Conservation (phyloP, 1,140 invertebrate genomes). For the Portunus trituberculatus region DNA sequence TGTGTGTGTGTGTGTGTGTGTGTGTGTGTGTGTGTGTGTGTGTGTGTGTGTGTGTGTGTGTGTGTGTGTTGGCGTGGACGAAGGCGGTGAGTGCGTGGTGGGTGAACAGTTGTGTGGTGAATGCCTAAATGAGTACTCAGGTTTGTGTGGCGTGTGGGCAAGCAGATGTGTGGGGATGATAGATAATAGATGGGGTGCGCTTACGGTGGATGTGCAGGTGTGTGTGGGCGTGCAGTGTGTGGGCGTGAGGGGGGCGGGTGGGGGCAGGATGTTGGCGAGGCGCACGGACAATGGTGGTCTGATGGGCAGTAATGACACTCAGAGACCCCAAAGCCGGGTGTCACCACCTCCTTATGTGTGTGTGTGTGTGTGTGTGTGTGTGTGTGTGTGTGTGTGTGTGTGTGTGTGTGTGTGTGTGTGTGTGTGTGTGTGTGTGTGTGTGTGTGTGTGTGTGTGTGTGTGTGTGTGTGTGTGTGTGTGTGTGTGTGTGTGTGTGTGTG, state of each 20-base stretch:
- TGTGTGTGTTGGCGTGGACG: too few relatives aligned
- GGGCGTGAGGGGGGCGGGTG: not conserved
- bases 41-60: too few relatives aligned
- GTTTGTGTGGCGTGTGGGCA: not conserved
- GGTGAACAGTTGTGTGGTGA: too few relatives aligned
- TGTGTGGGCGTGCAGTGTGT: not conserved
- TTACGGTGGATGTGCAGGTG: too few relatives aligned
- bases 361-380: slow-evolving; percentile 1
- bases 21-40: too few relatives aligned
- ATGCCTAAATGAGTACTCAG: too few relatives aligned
- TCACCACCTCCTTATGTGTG: not conserved
- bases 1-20: too few relatives aligned
- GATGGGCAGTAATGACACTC: slow-evolving; percentile 9
- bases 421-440: not conserved
- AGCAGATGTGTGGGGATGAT: not conserved
- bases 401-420: slow-evolving; percentile 15
- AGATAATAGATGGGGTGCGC: too few relatives aligned
- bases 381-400: not conserved
- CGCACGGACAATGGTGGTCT: not conserved
- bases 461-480: not conserved
- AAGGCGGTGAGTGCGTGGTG: too few relatives aligned
- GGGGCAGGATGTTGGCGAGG: not conserved
- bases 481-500: not conserved
- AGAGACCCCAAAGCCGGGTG: not conserved
- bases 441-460: slow-evolving; percentile 1